phyloP scores from a whole-genome alignment of 2,797 vertebrate species.

The Etheostoma nigrum region DNA sequence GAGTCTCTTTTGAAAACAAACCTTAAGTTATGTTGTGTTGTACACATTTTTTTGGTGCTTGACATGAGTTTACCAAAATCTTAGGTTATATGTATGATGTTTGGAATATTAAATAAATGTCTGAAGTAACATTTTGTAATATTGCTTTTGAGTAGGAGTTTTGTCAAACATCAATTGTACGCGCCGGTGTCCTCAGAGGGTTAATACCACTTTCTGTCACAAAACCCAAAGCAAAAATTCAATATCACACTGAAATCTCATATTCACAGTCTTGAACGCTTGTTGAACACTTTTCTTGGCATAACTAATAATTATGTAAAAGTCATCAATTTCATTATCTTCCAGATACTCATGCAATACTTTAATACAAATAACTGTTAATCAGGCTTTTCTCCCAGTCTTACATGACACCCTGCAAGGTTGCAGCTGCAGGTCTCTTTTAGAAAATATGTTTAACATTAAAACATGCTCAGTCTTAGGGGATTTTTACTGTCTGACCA shows the following conservation, averaged over 20 bases:
- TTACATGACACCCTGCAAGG: background rate
- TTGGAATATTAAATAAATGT: too few species aligned
- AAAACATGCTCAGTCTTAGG: background rate
- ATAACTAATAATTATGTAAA: background rate
- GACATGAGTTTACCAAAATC: too few species aligned
- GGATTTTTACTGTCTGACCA: conserved; percentile 4
- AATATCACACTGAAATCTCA: background rate
- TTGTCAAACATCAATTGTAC: too few species aligned
- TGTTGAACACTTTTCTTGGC: background rate
- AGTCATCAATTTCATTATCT: background rate
- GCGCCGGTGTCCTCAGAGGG: too few species aligned
- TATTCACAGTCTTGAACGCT: background rate
- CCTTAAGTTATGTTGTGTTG: too few species aligned
- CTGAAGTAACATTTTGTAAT: too few species aligned
- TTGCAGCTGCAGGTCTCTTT: background rate
- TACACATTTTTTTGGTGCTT: too few species aligned
- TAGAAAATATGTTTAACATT: background rate
- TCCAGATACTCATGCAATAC: background rate
- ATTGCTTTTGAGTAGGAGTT: too few species aligned
- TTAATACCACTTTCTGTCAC: background rate
- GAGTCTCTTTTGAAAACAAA: too few species aligned
- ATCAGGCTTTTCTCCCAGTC: background rate
- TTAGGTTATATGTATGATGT: too few species aligned
- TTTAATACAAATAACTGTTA: background rate
- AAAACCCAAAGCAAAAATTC: background rate